These are phyloP conservation scores for Thalpophila matura DNA, from an alignment of 2,888 invertebrate species.

Conservation along the genomic window DNA sequence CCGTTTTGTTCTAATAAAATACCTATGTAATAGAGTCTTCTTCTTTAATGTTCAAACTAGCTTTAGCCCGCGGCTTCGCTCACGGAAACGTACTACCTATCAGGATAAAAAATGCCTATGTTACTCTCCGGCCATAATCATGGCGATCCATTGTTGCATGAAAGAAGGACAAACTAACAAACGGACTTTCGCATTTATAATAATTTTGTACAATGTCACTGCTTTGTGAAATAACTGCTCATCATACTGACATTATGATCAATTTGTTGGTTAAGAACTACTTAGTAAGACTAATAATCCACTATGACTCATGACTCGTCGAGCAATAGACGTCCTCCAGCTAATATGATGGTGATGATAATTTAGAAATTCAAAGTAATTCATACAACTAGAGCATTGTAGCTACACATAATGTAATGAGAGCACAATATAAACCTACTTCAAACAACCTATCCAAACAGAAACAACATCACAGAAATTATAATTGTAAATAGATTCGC, in stretches of 20 bases:
- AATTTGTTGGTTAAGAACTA: neutral
- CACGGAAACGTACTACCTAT: too few species aligned
- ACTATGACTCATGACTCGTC: too few species aligned
- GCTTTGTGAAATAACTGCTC: neutral
- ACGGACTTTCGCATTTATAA: too few species aligned
- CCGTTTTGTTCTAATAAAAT: conserved; percentile 37
- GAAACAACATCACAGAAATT: conserved; percentile 12
- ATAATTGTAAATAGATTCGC: conserved; percentile 14
- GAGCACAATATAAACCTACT: neutral
- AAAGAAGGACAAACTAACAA: too few species aligned
- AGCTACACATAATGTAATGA: neutral
- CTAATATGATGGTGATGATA: too few species aligned
- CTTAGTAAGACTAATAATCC: too few species aligned
- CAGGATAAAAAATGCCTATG: too few species aligned
- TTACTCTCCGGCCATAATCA: too few species aligned
- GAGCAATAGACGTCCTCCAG: too few species aligned
- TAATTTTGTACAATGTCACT: too few species aligned
- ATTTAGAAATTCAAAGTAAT: conserved; percentile 4
- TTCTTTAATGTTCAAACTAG: conserved; percentile 21
- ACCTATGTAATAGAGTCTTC: conserved; percentile 14
- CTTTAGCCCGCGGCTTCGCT: too few species aligned
- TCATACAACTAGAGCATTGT: neutral
- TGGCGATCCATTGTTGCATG: too few species aligned
- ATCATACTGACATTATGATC: neutral
- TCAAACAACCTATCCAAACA: conserved; percentile 7